These are phyloP conservation scores for Diuraphis noxia DNA, from an alignment of 1,140 invertebrate species.

Conservation along the genomic window DNA sequence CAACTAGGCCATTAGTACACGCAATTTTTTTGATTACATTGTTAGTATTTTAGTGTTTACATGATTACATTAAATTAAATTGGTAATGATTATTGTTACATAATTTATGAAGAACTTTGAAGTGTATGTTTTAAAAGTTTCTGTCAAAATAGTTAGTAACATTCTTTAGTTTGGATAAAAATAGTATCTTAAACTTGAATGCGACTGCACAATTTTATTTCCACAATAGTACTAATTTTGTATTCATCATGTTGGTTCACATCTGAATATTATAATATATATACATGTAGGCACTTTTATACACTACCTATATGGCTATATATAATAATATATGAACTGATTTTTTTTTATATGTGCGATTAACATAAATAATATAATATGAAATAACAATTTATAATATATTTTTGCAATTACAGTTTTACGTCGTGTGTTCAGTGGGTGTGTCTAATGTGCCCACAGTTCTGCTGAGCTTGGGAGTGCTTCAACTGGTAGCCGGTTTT, in stretches of 20 bases:
- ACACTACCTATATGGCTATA: background rate
- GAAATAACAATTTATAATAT: background rate
- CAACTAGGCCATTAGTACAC: too few relatives aligned
- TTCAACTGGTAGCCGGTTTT: slow-evolving; percentile 70
- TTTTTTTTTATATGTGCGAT: background rate
- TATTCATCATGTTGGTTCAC: background rate
- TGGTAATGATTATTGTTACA: too few relatives aligned
- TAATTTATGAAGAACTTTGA: too few relatives aligned
- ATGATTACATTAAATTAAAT: too few relatives aligned
- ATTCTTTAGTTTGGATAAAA: background rate
- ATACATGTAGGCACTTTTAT: background rate
- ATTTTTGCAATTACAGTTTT: slow-evolving; percentile 61
- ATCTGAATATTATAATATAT: background rate
- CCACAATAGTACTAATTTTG: too few relatives aligned
- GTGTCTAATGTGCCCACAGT: slow-evolving; percentile 69
- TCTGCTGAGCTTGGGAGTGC: slow-evolving; percentile 67
- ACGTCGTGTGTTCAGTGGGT: slow-evolving; percentile 69
- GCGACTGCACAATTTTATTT: background rate
- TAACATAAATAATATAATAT: background rate
- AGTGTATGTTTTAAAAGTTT: background rate
- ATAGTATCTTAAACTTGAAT: background rate
- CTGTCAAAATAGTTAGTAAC: background rate
- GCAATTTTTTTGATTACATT: too few relatives aligned
- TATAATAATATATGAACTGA: background rate
- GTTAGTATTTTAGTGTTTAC: too few relatives aligned